Evolutionary conservation across 2,797 vertebrate species (phyloP).

Genomic region (Clangula hyemalis): DNA sequence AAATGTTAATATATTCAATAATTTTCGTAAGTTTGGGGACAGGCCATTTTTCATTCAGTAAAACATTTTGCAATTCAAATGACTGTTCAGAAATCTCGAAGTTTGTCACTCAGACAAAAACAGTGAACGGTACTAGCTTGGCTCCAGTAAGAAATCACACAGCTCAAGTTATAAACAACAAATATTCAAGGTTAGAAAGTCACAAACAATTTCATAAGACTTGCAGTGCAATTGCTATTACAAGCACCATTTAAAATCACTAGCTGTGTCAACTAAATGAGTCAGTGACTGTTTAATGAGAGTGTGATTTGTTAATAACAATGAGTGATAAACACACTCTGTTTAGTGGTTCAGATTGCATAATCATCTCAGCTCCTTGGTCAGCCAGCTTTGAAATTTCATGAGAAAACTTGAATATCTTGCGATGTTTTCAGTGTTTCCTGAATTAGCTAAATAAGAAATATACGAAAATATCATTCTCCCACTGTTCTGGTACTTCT

Average conservation of each 20-base stretch:
- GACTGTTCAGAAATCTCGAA: neutral
- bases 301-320: neutral
- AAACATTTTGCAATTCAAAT: neutral
- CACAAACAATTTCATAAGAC: conserved; percentile 15
- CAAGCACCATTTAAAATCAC: neutral
- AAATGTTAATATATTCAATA: neutral
- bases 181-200: neutral
- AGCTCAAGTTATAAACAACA: neutral
- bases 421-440: neutral
- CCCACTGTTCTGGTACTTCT: neutral
- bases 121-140: neutral
- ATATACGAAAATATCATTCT: neutral
- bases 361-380: neutral
- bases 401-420: neutral
- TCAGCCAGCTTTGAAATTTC: neutral
- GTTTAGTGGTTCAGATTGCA: neutral
- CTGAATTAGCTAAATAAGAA: neutral
- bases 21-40: neutral
- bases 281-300: neutral
- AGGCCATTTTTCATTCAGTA: neutral
- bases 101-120: neutral
- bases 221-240: neutral
- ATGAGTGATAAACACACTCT: neutral
- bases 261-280: neutral
- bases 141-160: neutral